Evolutionary conservation across 2,113 vertebrate species (phyloP), one percentile per base, ranked within the genome.

Genomic region (Thinocorus orbignyianus): DNA sequence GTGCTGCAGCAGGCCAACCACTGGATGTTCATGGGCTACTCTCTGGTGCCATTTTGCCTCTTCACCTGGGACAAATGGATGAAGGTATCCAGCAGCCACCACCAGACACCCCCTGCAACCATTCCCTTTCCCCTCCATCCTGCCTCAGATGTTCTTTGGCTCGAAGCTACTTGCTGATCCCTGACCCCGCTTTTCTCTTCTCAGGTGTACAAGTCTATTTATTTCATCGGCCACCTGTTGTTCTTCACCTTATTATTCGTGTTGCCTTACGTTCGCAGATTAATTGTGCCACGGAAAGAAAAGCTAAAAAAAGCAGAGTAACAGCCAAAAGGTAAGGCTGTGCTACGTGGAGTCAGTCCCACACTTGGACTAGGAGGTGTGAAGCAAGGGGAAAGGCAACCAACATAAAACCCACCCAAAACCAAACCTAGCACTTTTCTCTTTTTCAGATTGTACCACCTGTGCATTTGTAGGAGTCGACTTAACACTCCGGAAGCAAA

Each of bases 1-100:
- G 42, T 98, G 70, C 96, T 99, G 51, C 99, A 99, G 91, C 99
- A 99, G 97, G 96, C 98, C 31, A 79, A 99, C 91, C 99, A 99
- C 97, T 99, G 99, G 99, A 98, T 99, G 90, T 99, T 99, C 74
- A 99, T 99, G 99, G 99, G 99, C 41, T 99, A 99, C 96, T 98
- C 99, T 10, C 97, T 99, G 51, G 98, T 99, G 73, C 98, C 99
- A 71, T 99, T 99, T 86, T 99, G 99, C 96, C 99, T 99, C 98
- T 99, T 99, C 97, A 98, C 98, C 7, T 99, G 98, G 95, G 99
- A 99, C 97, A 99, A 99, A 95, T 99, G 99, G 99, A 95, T 99
- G 37, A 98, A 99, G 99, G 99, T 99, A 95, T 92, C 54, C 44
- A 72, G 22, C 9, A 66, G n/a, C 72, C 35, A 30, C 28, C 28